Evolutionary conservation across 1,140 invertebrate genomes (phyloP).

Genomic region (Bombus polaris): DNA sequence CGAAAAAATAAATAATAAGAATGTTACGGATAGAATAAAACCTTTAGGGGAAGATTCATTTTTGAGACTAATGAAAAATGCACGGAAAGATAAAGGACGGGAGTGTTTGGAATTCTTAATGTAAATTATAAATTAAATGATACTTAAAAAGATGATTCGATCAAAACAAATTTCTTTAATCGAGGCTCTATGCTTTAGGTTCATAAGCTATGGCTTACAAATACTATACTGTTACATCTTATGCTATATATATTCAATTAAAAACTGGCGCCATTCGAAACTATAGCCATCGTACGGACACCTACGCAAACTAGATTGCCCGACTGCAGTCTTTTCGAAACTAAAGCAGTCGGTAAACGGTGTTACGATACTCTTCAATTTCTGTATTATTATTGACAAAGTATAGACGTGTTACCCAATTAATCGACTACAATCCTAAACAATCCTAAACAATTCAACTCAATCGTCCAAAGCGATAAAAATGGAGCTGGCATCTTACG

Average conservation of each 20-base stretch:
- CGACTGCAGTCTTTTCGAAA: not conserved
- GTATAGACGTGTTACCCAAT: too few relatives aligned
- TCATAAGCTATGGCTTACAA: too few relatives aligned
- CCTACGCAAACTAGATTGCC: not conserved
- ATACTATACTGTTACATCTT: too few relatives aligned
- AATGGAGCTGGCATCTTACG: too few relatives aligned
- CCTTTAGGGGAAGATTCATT: not conserved
- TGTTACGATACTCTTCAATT: too few relatives aligned
- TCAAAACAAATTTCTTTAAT: too few relatives aligned
- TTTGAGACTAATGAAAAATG: not conserved
- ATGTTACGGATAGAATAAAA: not conserved
- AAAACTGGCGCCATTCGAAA: not conserved
- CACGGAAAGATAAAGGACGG: not conserved
- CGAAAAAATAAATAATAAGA: not conserved
- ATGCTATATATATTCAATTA: not conserved
- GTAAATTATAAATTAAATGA: not conserved
- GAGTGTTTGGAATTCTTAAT: not conserved
- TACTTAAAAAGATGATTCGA: accelerated
- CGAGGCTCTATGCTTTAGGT: too few relatives aligned
- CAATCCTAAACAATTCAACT: too few relatives aligned
- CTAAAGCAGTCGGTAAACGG: conserved; percentile 10
- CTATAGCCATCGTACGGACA: not conserved
- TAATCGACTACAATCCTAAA: too few relatives aligned
- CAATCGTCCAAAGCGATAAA: too few relatives aligned
- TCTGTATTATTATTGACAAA: too few relatives aligned